These are phyloP conservation scores for Lophius piscatorius DNA, from an alignment of 2,113 vertebrate genomes.

Conservation along the genomic window DNA sequence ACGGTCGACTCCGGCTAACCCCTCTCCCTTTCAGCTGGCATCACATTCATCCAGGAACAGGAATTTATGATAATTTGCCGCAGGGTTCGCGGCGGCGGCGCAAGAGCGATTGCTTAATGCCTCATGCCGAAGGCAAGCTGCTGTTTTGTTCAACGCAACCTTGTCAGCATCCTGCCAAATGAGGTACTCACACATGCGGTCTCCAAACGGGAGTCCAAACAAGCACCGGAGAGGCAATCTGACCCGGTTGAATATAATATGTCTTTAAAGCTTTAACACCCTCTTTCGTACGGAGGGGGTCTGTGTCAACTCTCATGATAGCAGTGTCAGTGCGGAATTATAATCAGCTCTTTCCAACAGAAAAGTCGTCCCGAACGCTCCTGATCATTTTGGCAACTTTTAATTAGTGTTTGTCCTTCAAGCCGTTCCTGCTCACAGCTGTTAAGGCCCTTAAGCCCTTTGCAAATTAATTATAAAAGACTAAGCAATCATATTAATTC, in stretches of 20 bases:
- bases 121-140: conserved; percentile 19
- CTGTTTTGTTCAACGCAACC: conserved; percentile 24
- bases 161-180: conserved; percentile 14
- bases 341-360: conserved; percentile 62
- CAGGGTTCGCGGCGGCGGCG: conserved; percentile 14
- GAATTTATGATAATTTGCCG: conserved; percentile 15
- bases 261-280: conserved; percentile 18
- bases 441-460: conserved; percentile 85
- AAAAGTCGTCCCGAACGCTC: conserved; percentile 53
- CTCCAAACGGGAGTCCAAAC: conserved; percentile 2
- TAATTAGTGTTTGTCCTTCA: conserved; percentile 94
- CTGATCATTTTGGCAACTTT: conserved; percentile 84
- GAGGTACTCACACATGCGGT: conserved; percentile 10
- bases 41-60: not conserved
- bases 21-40: conserved; percentile 6
- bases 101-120: conserved; percentile 13
- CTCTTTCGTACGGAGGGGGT: conserved; percentile 23
- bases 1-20: conserved; percentile 7
- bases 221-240: not conserved
- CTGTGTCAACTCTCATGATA: conserved; percentile 41
- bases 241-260: conserved; percentile 8
- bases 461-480: conserved; percentile 91
- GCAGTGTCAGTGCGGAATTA: conserved; percentile 50
- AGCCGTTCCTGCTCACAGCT: conserved; percentile 83
- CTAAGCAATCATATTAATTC: conserved; percentile 87